Conservation (phyloP, 1,140 invertebrate genomes). For the Bombus haemorrhoidalis region DNA sequence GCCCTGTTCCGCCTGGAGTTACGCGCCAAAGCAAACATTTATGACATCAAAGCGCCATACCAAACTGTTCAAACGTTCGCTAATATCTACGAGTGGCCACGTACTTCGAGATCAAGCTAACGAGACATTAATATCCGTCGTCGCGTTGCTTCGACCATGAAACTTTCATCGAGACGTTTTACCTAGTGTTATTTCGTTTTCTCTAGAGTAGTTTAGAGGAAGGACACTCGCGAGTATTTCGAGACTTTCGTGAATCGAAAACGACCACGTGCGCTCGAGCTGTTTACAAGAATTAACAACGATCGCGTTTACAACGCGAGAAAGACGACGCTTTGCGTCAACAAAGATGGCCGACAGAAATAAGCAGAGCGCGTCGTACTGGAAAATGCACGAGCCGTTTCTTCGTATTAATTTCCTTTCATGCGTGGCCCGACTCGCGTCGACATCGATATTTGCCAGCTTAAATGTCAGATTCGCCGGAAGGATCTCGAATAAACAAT, state of each 20-base stretch:
- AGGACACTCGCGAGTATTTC: conserved; percentile 11
- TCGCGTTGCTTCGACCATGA: background rate
- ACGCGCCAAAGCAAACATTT: conserved; percentile 42
- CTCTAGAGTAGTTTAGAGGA: too few species aligned
- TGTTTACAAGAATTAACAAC: conserved; percentile 39
- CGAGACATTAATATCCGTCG: conserved; percentile 17
- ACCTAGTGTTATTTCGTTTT: background rate
- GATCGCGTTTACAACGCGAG: conserved; percentile 22
- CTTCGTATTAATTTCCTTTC: background rate
- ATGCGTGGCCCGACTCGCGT: too few species aligned
- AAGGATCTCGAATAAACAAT: background rate
- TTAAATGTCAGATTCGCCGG: background rate
- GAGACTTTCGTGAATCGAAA: background rate
- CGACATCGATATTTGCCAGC: background rate
- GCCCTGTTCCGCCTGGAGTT: background rate
- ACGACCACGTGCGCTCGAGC: background rate
- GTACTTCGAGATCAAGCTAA: conserved; percentile 20
- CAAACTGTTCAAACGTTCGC: conserved; percentile 19
- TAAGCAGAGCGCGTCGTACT: background rate
- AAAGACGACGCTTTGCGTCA: conserved; percentile 7
- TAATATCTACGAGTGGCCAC: conserved; percentile 16
- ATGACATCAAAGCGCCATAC: conserved; percentile 40
- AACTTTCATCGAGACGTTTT: background rate
- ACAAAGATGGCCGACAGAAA: conserved; percentile 26
- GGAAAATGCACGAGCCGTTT: background rate